A percentile compares a stretch with the other conserved stretches of the same genome.
These are phyloP conservation scores for Paramisgurnus dabryanus DNA, from an alignment of 2,113 vertebrate genomes.

Conservation along the genomic window DNA sequence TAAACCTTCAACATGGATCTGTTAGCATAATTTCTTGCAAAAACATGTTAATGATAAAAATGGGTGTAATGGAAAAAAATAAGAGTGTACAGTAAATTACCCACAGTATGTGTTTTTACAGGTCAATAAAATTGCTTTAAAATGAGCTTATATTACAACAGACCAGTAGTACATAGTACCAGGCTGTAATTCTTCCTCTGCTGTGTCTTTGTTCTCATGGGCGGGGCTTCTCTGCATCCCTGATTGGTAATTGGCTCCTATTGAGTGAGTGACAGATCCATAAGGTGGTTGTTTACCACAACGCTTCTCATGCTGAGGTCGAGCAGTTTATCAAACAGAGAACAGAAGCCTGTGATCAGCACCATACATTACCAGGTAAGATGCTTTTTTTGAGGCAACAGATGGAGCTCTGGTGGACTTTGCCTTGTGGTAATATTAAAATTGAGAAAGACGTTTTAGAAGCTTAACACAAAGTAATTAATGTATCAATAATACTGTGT, in stretches of 20 bases:
- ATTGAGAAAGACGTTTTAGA: not conserved
- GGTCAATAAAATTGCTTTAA: not conserved
- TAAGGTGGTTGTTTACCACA: constrained; percentile 1
- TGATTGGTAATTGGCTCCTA: constrained; percentile 37
- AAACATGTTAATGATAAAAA: not conserved
- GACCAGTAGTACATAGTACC: constrained; percentile 18
- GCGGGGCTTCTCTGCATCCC: not conserved
- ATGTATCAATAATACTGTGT: not conserved
- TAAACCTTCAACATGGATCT: not conserved
- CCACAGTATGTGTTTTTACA: not conserved
- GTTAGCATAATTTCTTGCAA: not conserved
- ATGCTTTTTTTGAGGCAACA: not conserved
- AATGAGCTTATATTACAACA: not conserved
- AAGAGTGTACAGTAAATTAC: too few species aligned
- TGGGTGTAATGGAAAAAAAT: not conserved
- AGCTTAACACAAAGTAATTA: not conserved
- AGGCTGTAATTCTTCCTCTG: constrained; percentile 22
- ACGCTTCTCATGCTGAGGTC: not conserved
- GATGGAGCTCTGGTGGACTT: not conserved
- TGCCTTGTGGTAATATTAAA: not conserved
- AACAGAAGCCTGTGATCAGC: constrained; percentile 6
- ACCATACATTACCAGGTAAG: constrained; percentile 15
- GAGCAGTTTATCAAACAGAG: not conserved
- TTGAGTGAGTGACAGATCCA: constrained; percentile 27
- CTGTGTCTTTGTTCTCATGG: constrained; percentile 18